Evolutionary conservation across 2,888 invertebrate genomes (phyloP).

Genomic region (Zhuqinia jingwanae): DNA sequence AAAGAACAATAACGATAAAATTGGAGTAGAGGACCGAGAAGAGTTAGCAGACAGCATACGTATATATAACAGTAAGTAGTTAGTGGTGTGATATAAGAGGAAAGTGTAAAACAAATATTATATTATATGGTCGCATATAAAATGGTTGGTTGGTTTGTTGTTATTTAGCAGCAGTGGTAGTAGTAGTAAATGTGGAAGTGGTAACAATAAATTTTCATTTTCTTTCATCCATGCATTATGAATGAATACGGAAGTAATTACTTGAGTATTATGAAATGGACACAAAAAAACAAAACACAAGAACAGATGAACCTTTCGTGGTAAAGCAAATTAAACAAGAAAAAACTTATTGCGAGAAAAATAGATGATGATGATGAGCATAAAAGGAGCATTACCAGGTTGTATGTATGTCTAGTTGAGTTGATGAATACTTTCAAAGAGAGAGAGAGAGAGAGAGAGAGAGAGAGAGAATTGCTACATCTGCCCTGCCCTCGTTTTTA

Average conservation of each 20-base stretch:
- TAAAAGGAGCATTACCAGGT: no score
- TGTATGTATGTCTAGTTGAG: neutral
- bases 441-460: neutral
- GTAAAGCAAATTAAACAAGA: no score
- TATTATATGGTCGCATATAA: no score
- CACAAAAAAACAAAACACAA: no score
- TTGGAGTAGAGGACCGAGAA: conserved; percentile 3
- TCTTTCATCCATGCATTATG: conserved; percentile 31
- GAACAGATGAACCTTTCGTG: conserved; percentile 1
- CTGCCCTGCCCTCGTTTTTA: neutral
- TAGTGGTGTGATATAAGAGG: no score
- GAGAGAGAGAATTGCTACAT: neutral
- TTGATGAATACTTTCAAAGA: neutral
- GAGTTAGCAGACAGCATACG: neutral
- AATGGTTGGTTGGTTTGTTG: no score
- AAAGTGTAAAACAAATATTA: no score
- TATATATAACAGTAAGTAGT: no score
- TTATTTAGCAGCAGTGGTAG: no score
- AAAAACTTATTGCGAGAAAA: no score
- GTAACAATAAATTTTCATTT: conserved; percentile 29
- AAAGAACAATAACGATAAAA: conserved; percentile 38
- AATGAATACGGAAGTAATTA: conserved; percentile 44
- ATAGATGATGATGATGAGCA: no score
- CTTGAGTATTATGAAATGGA: conserved; percentile 1
- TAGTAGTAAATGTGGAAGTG: neutral